phyloP scores from a whole-genome alignment of 2,888 invertebrate species.

The Drosophila yooni region DNA sequence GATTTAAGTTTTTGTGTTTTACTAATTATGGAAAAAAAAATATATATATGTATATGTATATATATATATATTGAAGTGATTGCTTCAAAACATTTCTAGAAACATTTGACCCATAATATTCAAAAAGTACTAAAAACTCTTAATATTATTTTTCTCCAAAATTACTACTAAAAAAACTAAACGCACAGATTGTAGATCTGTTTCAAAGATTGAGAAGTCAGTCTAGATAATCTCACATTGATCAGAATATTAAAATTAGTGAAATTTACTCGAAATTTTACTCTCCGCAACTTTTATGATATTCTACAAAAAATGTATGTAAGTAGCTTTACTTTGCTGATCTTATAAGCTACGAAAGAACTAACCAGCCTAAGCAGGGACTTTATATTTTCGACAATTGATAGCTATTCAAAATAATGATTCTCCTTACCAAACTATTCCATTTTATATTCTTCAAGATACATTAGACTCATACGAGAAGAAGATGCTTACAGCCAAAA shows the following conservation, averaged over 20 bases:
- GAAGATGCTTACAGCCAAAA: slow-evolving; percentile 14
- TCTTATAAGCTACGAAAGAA: neutral
- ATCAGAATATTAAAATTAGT: neutral
- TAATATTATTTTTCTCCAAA: neutral
- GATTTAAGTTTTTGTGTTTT: neutral
- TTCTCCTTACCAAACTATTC: neutral
- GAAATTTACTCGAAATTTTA: neutral
- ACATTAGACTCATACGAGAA: neutral
- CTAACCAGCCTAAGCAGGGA: neutral
- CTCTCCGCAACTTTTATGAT: neutral
- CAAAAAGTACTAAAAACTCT: neutral
- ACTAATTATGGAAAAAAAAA: neutral
- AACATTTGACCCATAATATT: neutral
- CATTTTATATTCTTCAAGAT: neutral
- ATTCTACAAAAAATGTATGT: neutral
- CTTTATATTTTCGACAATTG: neutral
- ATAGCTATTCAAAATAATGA: neutral
- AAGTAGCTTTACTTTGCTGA: no score
- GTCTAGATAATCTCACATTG: neutral
- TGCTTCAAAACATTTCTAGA: neutral
- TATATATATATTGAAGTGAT: no score
- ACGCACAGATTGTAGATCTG: neutral
- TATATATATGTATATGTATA: neutral
- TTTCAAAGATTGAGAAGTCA: neutral
- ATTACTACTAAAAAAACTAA: neutral